These are phyloP conservation scores for Psammodynastes pulverulentus DNA, from an alignment of 2,113 vertebrate genomes.

Conservation along the genomic window DNA sequence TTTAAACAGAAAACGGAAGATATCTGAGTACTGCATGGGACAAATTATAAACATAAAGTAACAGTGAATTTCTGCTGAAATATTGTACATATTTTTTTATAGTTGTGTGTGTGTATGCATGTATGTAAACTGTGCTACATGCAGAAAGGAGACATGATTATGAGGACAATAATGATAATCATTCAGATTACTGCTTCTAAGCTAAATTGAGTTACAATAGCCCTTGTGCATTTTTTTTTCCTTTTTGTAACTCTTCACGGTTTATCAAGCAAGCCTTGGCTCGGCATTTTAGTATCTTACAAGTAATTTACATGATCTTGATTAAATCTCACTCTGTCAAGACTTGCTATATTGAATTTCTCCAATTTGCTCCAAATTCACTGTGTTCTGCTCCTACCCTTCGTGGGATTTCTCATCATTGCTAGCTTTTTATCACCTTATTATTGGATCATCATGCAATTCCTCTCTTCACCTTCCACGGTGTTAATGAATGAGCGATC, in stretches of 20 bases:
- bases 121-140: neutral
- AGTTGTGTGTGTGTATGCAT: neutral
- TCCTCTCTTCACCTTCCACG: slow-evolving; percentile 9
- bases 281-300: slow-evolving; percentile 33
- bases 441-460: slow-evolving; percentile 36
- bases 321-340: slow-evolving; percentile 44
- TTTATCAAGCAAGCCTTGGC: slow-evolving; percentile 37
- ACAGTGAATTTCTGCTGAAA: neutral
- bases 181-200: neutral
- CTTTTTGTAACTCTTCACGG: slow-evolving; percentile 18
- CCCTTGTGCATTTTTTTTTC: neutral
- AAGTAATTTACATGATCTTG: neutral
- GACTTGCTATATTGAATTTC: slow-evolving; percentile 48
- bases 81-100: neutral
- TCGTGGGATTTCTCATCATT: slow-evolving; percentile 37
- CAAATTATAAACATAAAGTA: slow-evolving; percentile 23
- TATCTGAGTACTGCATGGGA: neutral
- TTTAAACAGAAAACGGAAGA: neutral
- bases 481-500: slow-evolving; percentile 29
- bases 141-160: neutral
- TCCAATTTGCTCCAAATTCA: slow-evolving; percentile 43
- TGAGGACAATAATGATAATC: neutral
- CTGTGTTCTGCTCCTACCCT: slow-evolving; percentile 30
- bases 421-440: slow-evolving; percentile 45
- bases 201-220: slow-evolving; percentile 24